Evolutionary conservation across 2,888 invertebrate genomes (phyloP), one percentile per base, ranked within the genome.

Genomic region (Smittia aterrima): DNA sequence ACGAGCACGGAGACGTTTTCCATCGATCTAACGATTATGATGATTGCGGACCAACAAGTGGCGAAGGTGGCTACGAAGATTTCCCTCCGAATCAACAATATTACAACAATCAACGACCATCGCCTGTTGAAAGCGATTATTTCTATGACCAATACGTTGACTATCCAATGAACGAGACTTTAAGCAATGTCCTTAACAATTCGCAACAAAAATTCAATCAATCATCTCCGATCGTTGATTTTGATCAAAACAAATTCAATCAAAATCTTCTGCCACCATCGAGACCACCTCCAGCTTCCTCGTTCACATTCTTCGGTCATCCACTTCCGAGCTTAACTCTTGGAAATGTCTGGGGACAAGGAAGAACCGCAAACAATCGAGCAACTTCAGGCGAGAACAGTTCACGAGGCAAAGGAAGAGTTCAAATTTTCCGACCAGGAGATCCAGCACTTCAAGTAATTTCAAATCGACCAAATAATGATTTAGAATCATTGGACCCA

Each of bases 221-320:
- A 76, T 83, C 84, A n/a, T 86, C 86, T 78, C 88, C 90, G 0
- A 89, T 87, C 22, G 79, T 86, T 4, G 88, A 87, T 76, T 86
- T 88, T 2, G 86, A 84, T 54, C 77, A 82, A 6, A 82, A 82
- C 64, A 83, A 83, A 75, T 80, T 79, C 67, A 80, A 79, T 66
- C 75, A 16, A 71, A 80, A 84, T 66, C 79, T 80, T 76, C 79
- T 81, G 83, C 76, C 79, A 76, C 25, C 76, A 76, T 70, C 75
- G 75, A 76, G 67, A 75, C 80, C 7, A 74, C 79, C 81, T 72
- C 80, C 82, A 40, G 85, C 84, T 38, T 85, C 87, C 0, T 87
- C 89, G 0, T 92, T 93, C 77, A 92, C 93, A 13, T 92, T 94
- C 79, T 94, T 94, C 79, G 94, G 94, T 0, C 89, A 93, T 79